phyloP scores from a whole-genome alignment of 2,797 vertebrate species.

The Muscicapa striata region DNA sequence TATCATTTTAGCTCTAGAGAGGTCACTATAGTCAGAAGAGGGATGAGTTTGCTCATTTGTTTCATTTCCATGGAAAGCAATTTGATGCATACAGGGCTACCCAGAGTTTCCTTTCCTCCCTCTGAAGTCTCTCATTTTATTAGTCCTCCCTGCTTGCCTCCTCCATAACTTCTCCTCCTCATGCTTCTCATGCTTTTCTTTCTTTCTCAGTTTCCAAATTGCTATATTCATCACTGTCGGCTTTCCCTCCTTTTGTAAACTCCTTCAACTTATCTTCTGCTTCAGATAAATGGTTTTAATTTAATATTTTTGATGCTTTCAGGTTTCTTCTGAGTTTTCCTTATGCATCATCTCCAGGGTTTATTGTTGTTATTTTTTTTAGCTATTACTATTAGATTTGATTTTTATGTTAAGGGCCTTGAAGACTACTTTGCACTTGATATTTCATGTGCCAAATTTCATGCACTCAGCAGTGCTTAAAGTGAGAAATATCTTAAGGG shows the following conservation, averaged over 20 bases:
- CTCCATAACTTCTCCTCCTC: slow-evolving; percentile 34
- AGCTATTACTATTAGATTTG: slow-evolving; percentile 10
- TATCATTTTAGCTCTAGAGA: not conserved
- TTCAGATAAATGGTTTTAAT: slow-evolving; percentile 75
- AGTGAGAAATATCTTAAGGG: not conserved
- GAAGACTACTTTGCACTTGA: not conserved
- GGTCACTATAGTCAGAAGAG: not conserved
- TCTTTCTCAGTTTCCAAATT: slow-evolving; percentile 64
- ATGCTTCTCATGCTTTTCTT: slow-evolving; percentile 46
- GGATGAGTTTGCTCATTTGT: not conserved
- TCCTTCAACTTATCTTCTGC: slow-evolving; percentile 64
- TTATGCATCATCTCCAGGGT: not conserved
- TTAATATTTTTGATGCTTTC: slow-evolving; percentile 73
- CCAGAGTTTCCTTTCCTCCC: slow-evolving; percentile 33
- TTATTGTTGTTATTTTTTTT: not conserved
- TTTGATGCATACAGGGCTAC: slow-evolving; percentile 20
- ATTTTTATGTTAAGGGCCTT: slow-evolving; percentile 10
- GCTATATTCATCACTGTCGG: slow-evolving; percentile 74
- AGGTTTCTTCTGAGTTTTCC: slow-evolving; percentile 41
- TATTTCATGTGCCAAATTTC: not conserved
- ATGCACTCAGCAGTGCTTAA: not conserved
- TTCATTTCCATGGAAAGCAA: slow-evolving; percentile 53
- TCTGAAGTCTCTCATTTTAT: slow-evolving; percentile 5
- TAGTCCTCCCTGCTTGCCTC: not conserved
- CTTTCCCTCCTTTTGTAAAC: slow-evolving; percentile 53